These are phyloP conservation scores for Frankliniella intonsa DNA, from an alignment of 2,888 invertebrate genomes.

Conservation along the genomic window DNA sequence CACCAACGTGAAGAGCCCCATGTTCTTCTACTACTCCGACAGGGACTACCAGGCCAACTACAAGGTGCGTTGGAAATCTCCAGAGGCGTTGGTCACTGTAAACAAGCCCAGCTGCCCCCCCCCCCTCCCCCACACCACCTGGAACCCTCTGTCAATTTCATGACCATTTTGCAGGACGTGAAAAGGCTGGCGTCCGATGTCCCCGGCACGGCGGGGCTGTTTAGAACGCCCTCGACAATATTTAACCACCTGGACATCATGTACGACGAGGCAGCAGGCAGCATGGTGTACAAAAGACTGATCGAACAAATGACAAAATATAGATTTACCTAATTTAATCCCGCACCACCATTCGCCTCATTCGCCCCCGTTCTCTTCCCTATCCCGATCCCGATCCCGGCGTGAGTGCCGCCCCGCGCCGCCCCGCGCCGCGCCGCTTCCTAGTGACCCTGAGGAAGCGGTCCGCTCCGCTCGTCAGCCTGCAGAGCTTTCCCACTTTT, in stretches of 20 bases:
- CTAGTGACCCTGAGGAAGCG: too few relatives aligned
- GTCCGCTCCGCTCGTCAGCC: too few relatives aligned
- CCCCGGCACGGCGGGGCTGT: neutral
- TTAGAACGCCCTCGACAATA: neutral
- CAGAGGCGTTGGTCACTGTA: neutral
- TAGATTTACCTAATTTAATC: neutral
- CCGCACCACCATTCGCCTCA: too few relatives aligned
- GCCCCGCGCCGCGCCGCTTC: neutral
- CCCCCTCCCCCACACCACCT: too few relatives aligned
- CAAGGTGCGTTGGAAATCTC: slow-evolving; percentile 1
- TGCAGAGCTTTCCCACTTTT: too few relatives aligned
- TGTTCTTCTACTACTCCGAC: slow-evolving; percentile 1
- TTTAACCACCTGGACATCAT: slow-evolving; percentile 14
- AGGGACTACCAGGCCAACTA: neutral
- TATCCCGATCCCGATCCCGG: too few relatives aligned
- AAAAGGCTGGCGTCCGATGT: neutral
- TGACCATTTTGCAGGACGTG: neutral
- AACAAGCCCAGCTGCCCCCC: too few relatives aligned
- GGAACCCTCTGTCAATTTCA: too few relatives aligned
- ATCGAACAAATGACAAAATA: neutral
- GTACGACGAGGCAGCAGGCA: neutral
- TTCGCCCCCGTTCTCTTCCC: too few relatives aligned
- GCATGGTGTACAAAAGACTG: neutral
- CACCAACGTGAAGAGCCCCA: neutral
- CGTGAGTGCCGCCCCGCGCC: neutral